Conservation (phyloP, 2,113 vertebrate species). For the Anoplopoma fimbria region DNA sequence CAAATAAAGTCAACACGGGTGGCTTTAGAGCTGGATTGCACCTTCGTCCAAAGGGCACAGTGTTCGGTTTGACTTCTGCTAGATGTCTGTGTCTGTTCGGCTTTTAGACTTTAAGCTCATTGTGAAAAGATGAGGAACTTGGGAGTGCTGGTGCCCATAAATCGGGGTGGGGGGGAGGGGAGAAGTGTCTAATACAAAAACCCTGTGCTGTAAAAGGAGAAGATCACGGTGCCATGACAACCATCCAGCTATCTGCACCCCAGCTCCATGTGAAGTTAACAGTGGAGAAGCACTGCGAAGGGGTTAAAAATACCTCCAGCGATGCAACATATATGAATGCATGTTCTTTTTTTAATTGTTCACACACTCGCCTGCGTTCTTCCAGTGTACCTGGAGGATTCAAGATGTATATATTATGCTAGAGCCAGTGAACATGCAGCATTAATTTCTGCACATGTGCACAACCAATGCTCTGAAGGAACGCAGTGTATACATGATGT, state of each 20-base stretch:
- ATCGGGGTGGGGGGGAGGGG: slow-evolving; percentile 22
- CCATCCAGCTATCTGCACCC: slow-evolving; percentile 27
- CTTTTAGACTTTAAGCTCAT: slow-evolving; percentile 35
- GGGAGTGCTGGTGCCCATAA: slow-evolving; percentile 25
- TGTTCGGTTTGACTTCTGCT: slow-evolving; percentile 10
- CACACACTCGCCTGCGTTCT: background rate
- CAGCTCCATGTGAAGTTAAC: background rate
- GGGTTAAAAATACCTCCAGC: background rate
- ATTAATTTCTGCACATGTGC: background rate
- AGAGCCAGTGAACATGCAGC: background rate
- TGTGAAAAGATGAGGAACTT: slow-evolving; percentile 42
- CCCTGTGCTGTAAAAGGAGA: slow-evolving; percentile 1
- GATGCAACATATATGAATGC: background rate
- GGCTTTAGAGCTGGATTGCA: slow-evolving; percentile 21
- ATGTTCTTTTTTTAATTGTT: background rate
- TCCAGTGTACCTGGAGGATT: slow-evolving; percentile 2
- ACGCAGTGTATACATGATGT: background rate
- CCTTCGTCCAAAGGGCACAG: background rate
- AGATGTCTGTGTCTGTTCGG: slow-evolving; percentile 36
- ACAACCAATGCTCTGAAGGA: background rate
- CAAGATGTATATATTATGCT: background rate
- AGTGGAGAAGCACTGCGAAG: background rate
- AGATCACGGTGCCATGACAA: slow-evolving; percentile 43
- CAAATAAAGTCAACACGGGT: slow-evolving; percentile 13
- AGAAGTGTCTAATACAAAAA: slow-evolving; percentile 27